A percentile compares a stretch with the other conserved stretches of the same genome.
These are phyloP conservation scores for Trididemnum miniatum DNA, from an alignment of 23 tunicate genomes.

Conservation along the genomic window DNA sequence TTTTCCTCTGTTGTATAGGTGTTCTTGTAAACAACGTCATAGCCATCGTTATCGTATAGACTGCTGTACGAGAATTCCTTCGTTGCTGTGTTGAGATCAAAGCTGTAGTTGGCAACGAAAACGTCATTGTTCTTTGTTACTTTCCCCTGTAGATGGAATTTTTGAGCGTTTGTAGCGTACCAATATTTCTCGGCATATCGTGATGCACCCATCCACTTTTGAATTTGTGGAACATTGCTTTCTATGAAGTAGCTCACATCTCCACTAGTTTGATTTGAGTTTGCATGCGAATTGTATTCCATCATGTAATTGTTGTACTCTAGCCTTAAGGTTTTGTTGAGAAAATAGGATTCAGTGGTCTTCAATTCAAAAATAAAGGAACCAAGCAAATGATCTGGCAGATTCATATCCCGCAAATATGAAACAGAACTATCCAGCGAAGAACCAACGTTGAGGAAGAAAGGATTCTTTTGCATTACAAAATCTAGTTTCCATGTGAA, in stretches of 20 bases:
- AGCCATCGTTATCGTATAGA: conserved; percentile 21
- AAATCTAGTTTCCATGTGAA: neutral
- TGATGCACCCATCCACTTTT: neutral
- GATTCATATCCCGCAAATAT: neutral
- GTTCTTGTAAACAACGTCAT: conserved; percentile 16
- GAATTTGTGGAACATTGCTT: neutral
- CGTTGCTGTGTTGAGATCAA: neutral
- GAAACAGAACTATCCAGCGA: conserved; percentile 1
- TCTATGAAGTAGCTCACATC: neutral
- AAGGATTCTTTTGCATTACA: neutral
- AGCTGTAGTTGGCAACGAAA: neutral
- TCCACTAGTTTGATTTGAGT: neutral
- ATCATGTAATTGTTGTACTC: neutral
- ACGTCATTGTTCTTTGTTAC: neutral
- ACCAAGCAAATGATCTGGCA: conserved; percentile 3
- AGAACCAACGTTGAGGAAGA: neutral
- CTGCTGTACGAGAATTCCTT: conserved; percentile 5
- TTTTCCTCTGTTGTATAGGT: neutral
- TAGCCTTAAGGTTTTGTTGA: neutral
- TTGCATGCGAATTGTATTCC: neutral
- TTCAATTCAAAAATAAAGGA: neutral
- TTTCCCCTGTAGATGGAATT: neutral
- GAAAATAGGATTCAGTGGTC: neutral
- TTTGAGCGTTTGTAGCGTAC: neutral
- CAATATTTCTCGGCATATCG: neutral